Evolutionary conservation across 2,888 invertebrate genomes (phyloP).

Genomic region (Rotaria magnacalcarata): DNA sequence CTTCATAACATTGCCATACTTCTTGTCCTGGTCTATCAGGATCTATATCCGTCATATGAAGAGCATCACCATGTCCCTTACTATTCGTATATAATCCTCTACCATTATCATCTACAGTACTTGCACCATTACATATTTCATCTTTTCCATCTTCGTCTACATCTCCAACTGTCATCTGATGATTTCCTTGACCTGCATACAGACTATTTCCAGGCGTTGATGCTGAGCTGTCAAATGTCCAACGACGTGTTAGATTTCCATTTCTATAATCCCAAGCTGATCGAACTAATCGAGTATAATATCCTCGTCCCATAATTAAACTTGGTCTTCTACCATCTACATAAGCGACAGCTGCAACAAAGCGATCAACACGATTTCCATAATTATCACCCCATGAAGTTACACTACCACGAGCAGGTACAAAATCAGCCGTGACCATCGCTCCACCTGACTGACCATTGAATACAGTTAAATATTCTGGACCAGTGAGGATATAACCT

Average conservation of each 20-base stretch:
- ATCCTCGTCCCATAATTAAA: conserved; percentile 22
- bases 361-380: neutral
- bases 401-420: neutral
- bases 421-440: neutral
- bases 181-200: neutral
- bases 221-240: neutral
- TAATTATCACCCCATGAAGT: conserved; percentile 3
- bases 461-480: neutral
- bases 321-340: neutral
- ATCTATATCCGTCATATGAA: conserved; percentile 13
- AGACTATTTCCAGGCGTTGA: neutral
- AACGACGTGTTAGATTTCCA: neutral
- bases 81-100: neutral
- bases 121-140: conserved; percentile 10
- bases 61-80: conserved; percentile 3
- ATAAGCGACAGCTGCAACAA: neutral
- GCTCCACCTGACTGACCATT: neutral
- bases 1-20: neutral
- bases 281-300: neutral
- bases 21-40: neutral
- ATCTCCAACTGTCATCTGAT: neutral
- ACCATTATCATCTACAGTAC: neutral
- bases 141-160: conserved; percentile 12
- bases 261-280: neutral
- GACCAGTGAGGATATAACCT: neutral